Evolutionary conservation across 1,140 invertebrate genomes (phyloP).

Genomic region (Magallana ariakensis): DNA sequence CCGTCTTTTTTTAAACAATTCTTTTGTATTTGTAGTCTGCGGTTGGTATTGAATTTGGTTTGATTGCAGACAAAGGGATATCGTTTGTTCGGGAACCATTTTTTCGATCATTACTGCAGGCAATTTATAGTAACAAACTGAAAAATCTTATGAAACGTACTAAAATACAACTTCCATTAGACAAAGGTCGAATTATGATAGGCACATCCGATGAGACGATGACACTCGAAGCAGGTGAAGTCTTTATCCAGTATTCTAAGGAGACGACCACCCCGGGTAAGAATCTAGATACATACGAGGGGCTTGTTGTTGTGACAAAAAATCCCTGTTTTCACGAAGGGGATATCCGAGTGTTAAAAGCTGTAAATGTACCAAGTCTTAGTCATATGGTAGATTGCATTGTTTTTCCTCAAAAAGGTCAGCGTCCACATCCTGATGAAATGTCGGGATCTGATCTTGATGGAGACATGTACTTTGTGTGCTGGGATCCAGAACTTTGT

Average conservation of each 20-base stretch:
- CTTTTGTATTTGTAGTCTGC: neutral
- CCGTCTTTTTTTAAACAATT: no score
- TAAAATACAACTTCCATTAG: conserved; percentile 8
- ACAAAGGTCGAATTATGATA: conserved; percentile 41
- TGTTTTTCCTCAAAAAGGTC: conserved; percentile 50
- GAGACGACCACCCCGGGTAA: neutral
- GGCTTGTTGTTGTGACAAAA: conserved; percentile 47
- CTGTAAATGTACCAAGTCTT: conserved; percentile 36
- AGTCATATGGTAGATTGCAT: conserved; percentile 52
- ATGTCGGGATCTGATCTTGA: conserved; percentile 57
- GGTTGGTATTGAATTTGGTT: conserved; percentile 20
- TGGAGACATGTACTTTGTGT: conserved; percentile 55
- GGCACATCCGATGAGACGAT: conserved; percentile 39
- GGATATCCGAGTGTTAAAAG: conserved; percentile 43
- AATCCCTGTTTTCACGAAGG: conserved; percentile 52
- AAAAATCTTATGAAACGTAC: conserved; percentile 17
- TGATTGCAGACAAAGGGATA: neutral
- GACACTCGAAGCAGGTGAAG: conserved; percentile 33
- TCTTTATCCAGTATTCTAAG: conserved; percentile 38
- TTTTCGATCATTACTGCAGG: conserved; percentile 26
- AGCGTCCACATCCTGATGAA: conserved; percentile 54
- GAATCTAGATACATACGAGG: neutral
- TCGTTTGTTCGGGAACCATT: conserved; percentile 37
- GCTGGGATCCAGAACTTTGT: conserved; percentile 44
- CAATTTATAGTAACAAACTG: conserved; percentile 46